Conservation (phyloP, 1,140 invertebrate species). For the Pseudachorutes palmiensis region DNA sequence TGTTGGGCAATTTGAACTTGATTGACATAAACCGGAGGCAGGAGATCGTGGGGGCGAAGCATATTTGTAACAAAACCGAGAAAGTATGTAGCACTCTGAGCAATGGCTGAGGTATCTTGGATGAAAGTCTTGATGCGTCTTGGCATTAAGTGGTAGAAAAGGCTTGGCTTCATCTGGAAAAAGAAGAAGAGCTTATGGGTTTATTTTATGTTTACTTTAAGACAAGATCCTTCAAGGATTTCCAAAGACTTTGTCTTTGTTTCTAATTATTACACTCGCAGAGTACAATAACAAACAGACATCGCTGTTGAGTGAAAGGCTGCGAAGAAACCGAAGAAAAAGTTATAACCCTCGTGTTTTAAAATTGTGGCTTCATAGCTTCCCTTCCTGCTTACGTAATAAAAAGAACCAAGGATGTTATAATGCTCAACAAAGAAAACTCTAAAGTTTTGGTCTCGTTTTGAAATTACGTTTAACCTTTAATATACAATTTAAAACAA, state of each 20-base stretch:
- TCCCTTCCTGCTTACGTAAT: not conserved
- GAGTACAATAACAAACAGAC: not conserved
- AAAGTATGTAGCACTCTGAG: conserved; percentile 34
- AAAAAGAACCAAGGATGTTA: not conserved
- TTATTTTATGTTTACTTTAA: conserved; percentile 1
- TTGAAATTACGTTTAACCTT: not conserved
- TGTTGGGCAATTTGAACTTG: not conserved
- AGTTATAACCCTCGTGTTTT: not conserved
- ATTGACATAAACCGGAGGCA: conserved; percentile 24
- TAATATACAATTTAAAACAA: not conserved
- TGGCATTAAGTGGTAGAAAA: not conserved
- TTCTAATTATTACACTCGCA: not conserved
- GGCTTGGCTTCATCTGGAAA: conserved; percentile 12
- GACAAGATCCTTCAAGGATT: not conserved
- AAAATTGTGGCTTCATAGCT: not conserved
- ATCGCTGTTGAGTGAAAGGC: not conserved
- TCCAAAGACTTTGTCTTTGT: not conserved
- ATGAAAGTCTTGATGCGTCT: not conserved
- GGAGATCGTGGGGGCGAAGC: conserved; percentile 24
- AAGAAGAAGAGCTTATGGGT: not conserved
- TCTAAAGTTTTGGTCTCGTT: not conserved
- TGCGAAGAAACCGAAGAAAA: not conserved
- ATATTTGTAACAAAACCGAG: conserved; percentile 27
- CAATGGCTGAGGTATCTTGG: conserved; percentile 24
- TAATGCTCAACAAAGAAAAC: not conserved